These are phyloP conservation scores for Quiscalus mexicanus DNA, from an alignment of 2,113 vertebrate species.

Conservation along the genomic window DNA sequence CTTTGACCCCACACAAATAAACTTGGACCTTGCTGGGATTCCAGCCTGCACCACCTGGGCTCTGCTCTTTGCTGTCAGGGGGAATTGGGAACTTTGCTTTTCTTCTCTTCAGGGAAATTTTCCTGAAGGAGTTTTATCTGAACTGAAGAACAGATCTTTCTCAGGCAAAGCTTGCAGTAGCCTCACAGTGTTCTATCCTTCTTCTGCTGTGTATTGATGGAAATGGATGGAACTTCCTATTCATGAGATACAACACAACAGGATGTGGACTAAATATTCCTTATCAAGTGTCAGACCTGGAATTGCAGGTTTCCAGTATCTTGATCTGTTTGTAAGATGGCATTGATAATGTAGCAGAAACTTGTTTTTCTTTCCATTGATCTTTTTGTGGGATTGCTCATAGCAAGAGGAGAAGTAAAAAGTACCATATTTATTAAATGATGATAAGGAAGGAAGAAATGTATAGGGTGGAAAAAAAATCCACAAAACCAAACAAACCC, in stretches of 20 bases:
- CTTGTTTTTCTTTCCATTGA: not conserved
- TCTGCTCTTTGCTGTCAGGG: not conserved
- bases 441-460: not conserved
- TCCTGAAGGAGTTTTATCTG: not conserved
- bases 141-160: not conserved
- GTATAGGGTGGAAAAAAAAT: not conserved
- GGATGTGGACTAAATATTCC: not conserved
- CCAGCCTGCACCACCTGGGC: not conserved
- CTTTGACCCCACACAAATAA: constrained; percentile 5
- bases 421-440: not conserved
- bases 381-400: not conserved
- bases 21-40: not conserved
- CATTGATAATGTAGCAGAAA: not conserved
- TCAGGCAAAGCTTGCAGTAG: not conserved
- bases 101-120: not conserved
- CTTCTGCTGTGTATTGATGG: not conserved
- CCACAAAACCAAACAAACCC: not conserved
- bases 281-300: not conserved
- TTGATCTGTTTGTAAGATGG: not conserved
- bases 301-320: not conserved
- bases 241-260: not conserved
- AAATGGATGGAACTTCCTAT: not conserved
- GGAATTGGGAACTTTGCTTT: not conserved
- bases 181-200: not conserved
- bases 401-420: not conserved